Percentiles rank a stretch among this genome's conserved stretches.
These are phyloP conservation scores for Pelecanus crispus DNA, from an alignment of 2,113 vertebrate species.

Conservation along the genomic window DNA sequence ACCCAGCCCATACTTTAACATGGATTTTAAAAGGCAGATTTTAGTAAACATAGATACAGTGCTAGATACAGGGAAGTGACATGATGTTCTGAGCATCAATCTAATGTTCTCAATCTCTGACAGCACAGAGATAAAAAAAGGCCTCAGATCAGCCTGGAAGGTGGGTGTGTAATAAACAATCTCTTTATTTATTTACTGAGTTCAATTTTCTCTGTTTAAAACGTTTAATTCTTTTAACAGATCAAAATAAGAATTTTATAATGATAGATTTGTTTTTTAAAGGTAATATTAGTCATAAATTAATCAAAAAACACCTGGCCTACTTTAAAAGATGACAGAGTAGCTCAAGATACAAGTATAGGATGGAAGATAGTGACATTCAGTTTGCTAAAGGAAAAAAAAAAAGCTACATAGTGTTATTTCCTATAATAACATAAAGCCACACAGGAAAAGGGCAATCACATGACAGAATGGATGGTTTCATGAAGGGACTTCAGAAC, in stretches of 20 bases:
- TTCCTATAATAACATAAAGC: not conserved
- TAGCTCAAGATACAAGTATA: not conserved
- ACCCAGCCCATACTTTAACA: not conserved
- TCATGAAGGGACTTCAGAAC: not conserved
- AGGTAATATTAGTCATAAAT: not conserved
- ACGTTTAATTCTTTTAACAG: not conserved
- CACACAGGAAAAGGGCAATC: not conserved
- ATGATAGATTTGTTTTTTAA: not conserved
- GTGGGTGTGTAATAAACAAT: not conserved
- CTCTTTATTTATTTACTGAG: not conserved
- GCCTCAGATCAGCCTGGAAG: not conserved
- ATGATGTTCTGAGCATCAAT: not conserved
- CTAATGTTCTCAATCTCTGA: not conserved
- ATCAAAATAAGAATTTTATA: not conserved
- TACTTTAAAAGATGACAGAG: not conserved
- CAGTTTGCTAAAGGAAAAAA: not conserved
- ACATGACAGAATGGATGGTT: not conserved
- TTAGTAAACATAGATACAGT: not conserved
- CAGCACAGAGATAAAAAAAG: not conserved
- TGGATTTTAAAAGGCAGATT: not conserved
- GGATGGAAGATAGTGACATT: not conserved
- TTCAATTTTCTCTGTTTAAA: not conserved
- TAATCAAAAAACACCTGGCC: not conserved
- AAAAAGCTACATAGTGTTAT: not conserved
- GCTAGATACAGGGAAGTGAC: not conserved